Evolutionary conservation across 2,888 invertebrate species (phyloP), one percentile per base, ranked within the genome.

Genomic region (Bombylius discolor): DNA sequence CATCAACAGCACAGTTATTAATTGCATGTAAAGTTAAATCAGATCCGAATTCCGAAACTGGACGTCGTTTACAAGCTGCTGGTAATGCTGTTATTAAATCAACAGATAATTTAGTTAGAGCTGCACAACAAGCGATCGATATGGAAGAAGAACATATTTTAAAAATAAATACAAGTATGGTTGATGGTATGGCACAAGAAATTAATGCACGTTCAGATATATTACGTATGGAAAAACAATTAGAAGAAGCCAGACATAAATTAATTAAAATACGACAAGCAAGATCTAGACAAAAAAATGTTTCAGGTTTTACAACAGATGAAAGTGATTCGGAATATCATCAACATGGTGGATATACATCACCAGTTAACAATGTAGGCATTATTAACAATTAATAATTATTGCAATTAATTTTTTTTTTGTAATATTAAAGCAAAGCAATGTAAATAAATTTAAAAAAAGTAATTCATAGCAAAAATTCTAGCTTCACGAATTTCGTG

Each of bases 11-110:
- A 0, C 98, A 98, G 69, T 78, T 99, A 56, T 75, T 99, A 53
- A 96, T 99, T 49, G 98, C 99, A 0, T 99, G 99, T 77, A 96
- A 97, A 80, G 97, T 99, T 57, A 98, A 98, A 74, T 96, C 98
- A 0, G 98, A 98, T 76, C 90, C 93, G 2, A 89, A 94, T 59
- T 93, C 95, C 8, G 91, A 93, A 64, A 89, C 93, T 8, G 97
- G 96, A 52, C 85, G 92, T 49, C 82, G 97, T 12, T 78, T 98
- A 46, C 87, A 95, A 73, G 82, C 88, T 13, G 97, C 97, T 0
- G 97, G 97, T 13, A 96, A 95, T 64, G 95, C 94, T 5, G 98
- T 99, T 4, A 97, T 98, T 75, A 81, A 92, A 60, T 97, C 98
- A 5, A 98, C 99, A 0, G 99, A 99, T 74, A 95, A 95, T 76